These are phyloP conservation scores for Pteronura brasiliensis DNA, from an alignment of 2,113 vertebrate genomes.

Conservation along the genomic window DNA sequence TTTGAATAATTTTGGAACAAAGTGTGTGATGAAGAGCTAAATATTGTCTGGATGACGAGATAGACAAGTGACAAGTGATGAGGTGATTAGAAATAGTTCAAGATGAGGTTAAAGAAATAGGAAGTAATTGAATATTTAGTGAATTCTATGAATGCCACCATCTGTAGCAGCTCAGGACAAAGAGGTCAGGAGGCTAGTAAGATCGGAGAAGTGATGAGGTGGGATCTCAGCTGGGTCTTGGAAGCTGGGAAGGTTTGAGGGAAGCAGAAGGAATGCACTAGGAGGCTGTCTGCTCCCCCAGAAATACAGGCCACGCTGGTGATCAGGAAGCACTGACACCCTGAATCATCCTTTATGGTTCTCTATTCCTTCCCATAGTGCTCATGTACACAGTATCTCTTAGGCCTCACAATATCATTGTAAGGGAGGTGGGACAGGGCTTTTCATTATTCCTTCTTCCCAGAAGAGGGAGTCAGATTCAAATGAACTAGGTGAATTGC, in stretches of 20 bases:
- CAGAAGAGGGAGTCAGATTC: background rate
- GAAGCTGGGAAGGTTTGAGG: background rate
- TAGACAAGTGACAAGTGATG: background rate
- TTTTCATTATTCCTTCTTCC: background rate
- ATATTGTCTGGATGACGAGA: background rate
- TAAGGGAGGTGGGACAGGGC: background rate
- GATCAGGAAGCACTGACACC: background rate
- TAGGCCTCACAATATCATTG: background rate
- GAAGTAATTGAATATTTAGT: background rate
- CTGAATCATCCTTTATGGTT: background rate
- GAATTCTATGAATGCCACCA: background rate
- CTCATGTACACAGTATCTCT: background rate
- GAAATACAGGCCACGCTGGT: background rate
- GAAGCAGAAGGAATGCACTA: background rate
- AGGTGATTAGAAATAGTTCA: background rate
- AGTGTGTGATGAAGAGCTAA: slow-evolving; percentile 20
- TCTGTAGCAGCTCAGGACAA: background rate
- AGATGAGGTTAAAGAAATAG: background rate
- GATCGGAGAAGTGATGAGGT: background rate
- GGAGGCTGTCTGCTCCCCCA: background rate
- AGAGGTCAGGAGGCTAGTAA: background rate
- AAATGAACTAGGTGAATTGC: background rate
- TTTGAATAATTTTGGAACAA: background rate
- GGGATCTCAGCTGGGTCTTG: background rate
- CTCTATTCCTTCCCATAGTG: background rate